phyloP scores from a whole-genome alignment of 2,113 vertebrate species.

The Cervus canadensis region DNA sequence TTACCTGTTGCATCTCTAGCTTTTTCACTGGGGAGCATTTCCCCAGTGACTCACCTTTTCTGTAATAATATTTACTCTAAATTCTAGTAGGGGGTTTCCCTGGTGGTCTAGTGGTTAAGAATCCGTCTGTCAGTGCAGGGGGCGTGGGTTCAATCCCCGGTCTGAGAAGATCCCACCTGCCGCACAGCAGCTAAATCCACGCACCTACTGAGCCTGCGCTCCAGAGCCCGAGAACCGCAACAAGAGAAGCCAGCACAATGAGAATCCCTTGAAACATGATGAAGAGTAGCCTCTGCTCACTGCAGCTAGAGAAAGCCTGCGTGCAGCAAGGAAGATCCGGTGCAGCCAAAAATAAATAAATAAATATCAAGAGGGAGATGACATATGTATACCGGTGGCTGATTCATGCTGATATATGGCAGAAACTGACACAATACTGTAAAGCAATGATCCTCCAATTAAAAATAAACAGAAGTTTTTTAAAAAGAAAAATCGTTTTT shows the following conservation, averaged over 20 bases:
- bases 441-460: background rate
- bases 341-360: background rate
- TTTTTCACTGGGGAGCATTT: background rate
- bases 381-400: background rate
- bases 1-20: background rate
- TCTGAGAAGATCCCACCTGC: background rate
- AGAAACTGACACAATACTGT: background rate
- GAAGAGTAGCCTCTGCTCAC: background rate
- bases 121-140: background rate
- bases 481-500: background rate
- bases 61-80: background rate
- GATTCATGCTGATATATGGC: background rate
- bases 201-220: background rate
- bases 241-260: background rate
- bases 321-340: background rate
- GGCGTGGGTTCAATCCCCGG: background rate
- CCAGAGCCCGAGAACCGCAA: fast-evolving
- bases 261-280: background rate
- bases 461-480: background rate
- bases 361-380: background rate
- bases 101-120: background rate
- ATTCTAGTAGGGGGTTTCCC: background rate
- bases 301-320: background rate
- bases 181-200: fast-evolving
- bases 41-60: background rate